phyloP scores from a whole-genome alignment of 2,888 invertebrate species.

The Lasioglossum morio region DNA sequence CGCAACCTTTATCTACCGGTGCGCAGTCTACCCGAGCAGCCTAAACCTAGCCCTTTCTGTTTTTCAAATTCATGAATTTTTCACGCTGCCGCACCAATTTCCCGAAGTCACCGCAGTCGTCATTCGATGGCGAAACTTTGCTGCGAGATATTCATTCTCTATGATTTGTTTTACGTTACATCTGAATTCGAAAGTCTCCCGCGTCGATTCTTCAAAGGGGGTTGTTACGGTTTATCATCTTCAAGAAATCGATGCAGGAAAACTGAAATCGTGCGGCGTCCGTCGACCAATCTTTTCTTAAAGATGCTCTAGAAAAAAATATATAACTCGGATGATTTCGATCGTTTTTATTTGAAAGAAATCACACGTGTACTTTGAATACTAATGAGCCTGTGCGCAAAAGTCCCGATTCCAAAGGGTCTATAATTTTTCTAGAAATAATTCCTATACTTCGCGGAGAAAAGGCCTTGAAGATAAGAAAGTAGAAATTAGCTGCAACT shows the following conservation, averaged over 20 bases:
- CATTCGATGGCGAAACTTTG: background rate
- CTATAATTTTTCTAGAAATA: background rate
- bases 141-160: background rate
- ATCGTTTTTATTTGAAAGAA: background rate
- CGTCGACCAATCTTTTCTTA: no score
- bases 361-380: background rate
- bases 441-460: background rate
- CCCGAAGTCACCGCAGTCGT: background rate
- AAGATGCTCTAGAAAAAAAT: no score
- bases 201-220: no score
- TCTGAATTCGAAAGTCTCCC: no score
- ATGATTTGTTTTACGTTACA: no score
- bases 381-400: background rate
- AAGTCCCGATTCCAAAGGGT: background rate
- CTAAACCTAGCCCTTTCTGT: background rate
- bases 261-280: no score
- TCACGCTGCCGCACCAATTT: background rate
- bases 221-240: no score
- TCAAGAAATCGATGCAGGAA: no score
- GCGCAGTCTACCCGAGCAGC: slow-evolving; percentile 6
- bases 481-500: background rate
- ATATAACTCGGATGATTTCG: background rate
- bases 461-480: no score
- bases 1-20: background rate
- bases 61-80: background rate